Conservation (phyloP, 2,113 vertebrate genomes). For the Anhinga rufa region DNA sequence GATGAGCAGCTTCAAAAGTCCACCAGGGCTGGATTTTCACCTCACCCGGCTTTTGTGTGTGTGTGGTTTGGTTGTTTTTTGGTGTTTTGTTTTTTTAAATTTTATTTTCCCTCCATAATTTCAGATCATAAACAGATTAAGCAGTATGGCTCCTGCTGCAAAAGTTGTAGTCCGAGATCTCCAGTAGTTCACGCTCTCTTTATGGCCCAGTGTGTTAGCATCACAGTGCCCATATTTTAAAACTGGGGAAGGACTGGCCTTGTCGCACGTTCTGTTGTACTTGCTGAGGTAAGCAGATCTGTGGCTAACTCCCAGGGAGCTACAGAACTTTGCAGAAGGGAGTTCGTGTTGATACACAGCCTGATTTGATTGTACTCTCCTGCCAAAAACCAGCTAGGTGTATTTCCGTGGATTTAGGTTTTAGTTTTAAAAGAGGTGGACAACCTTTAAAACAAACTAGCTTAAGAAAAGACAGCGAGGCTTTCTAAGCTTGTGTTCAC, state of each 20-base stretch:
- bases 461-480: background rate
- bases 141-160: background rate
- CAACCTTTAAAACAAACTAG: background rate
- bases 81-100: too few relatives aligned
- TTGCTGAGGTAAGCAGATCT: background rate
- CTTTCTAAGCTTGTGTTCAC: background rate
- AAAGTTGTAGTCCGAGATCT: background rate
- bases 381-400: background rate
- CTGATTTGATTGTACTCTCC: background rate
- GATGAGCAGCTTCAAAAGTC: background rate
- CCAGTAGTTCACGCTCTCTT: fast-evolving
- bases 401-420: background rate
- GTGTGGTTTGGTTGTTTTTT: too few relatives aligned
- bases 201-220: fast-evolving
- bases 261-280: background rate
- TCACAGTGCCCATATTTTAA: background rate
- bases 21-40: background rate
- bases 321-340: background rate
- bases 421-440: background rate
- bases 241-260: background rate
- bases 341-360: background rate
- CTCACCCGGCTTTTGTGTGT: background rate
- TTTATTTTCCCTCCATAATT: background rate
- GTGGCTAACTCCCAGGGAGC: background rate
- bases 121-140: background rate